phyloP scores from a whole-genome alignment of 2,113 vertebrate genomes.

The Xiphorhynchus elegans region DNA sequence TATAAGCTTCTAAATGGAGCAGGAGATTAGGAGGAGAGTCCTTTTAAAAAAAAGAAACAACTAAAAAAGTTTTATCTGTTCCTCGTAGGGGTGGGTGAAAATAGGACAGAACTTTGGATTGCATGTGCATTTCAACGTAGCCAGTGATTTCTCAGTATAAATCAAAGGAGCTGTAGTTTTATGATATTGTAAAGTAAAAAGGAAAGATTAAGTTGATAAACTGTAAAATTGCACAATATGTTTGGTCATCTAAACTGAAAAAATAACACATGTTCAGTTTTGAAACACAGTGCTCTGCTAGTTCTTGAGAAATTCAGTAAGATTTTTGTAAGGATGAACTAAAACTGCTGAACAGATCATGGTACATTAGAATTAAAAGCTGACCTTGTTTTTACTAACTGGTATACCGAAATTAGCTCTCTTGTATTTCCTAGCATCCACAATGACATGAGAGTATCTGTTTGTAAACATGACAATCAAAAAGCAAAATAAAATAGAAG shows the following conservation, averaged over 20 bases:
- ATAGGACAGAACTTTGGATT: neutral
- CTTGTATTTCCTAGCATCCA: neutral
- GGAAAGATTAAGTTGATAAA: neutral
- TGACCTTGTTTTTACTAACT: neutral
- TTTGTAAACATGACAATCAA: neutral
- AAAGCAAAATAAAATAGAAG: neutral
- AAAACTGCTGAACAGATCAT: neutral
- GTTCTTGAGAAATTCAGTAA: neutral
- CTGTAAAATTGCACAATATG: slow-evolving; percentile 2
- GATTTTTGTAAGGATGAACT: neutral
- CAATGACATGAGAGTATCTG: neutral
- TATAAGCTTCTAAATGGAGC: neutral
- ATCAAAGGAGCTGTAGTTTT: neutral
- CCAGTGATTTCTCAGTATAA: neutral
- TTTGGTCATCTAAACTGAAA: neutral
- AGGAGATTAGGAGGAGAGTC: neutral
- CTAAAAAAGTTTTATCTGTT: neutral
- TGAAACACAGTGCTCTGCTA: neutral
- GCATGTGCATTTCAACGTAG: neutral
- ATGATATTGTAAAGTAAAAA: neutral
- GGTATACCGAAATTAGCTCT: neutral
- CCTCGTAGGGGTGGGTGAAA: neutral
- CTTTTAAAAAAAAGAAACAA: neutral
- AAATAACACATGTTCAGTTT: neutral
- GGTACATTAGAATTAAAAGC: neutral